These are phyloP conservation scores for Caenorhabditis sp. DNA, from an alignment of 2,888 invertebrate species.

Conservation along the genomic window DNA sequence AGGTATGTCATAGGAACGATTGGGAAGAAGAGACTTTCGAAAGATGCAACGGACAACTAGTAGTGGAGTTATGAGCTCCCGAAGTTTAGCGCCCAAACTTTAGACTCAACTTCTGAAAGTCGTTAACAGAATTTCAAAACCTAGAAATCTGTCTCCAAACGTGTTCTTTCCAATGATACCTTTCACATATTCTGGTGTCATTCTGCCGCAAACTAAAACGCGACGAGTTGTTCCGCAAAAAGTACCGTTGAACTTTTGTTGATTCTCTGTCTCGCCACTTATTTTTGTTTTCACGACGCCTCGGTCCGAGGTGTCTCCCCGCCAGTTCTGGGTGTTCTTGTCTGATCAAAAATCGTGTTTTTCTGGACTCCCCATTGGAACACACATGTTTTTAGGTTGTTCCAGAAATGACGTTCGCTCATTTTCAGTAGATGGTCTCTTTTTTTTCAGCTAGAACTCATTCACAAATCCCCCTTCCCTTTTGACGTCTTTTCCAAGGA, in stretches of 20 bases:
- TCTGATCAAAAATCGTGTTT: conserved; percentile 29
- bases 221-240: not conserved
- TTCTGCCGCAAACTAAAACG: not conserved
- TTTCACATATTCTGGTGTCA: no score
- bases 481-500: conserved; percentile 2
- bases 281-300: conserved; percentile 27
- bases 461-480: no score
- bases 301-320: conserved; percentile 8
- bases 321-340: conserved; percentile 20
- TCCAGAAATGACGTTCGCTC: not conserved
- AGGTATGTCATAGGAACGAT: no score
- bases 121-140: no score
- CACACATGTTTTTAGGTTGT: not conserved
- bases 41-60: no score
- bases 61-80: no score
- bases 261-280: conserved; percentile 12
- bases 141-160: no score
- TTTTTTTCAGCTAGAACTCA: not conserved
- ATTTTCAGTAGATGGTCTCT: not conserved
- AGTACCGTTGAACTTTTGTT: conserved; percentile 28
- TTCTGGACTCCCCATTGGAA: not conserved
- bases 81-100: no score
- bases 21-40: no score
- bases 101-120: no score
- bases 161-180: no score